Evolutionary conservation across 2,113 vertebrate genomes (phyloP).

Genomic region (Phalacrocorax aristotelis): DNA sequence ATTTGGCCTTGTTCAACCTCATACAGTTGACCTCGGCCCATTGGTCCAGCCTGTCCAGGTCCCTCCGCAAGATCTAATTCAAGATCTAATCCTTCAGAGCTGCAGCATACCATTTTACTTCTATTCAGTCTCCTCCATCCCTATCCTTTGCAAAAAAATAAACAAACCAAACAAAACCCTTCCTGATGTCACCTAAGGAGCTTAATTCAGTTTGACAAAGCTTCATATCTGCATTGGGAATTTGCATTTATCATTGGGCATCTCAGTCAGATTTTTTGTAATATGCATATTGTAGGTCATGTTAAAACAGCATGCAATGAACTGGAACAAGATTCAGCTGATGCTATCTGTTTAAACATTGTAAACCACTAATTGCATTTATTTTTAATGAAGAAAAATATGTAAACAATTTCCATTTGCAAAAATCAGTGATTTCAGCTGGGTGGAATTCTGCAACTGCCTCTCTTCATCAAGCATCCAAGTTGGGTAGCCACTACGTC

Average conservation of each 20-base stretch:
- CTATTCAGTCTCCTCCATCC: neutral
- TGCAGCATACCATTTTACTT: neutral
- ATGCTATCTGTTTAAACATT: neutral
- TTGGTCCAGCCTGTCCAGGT: too few relatives aligned
- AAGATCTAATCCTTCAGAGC: neutral
- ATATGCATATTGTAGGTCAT: neutral
- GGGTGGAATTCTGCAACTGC: conserved; percentile 37
- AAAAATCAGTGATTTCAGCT: conserved; percentile 49
- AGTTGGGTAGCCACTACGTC: neutral
- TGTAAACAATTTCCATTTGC: neutral
- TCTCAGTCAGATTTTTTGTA: neutral
- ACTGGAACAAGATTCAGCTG: neutral
- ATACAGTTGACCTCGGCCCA: too few relatives aligned
- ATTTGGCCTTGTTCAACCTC: too few relatives aligned
- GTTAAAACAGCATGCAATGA: neutral
- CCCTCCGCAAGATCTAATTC: neutral
- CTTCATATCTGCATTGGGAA: neutral
- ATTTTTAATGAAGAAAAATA: neutral
- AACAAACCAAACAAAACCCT: neutral
- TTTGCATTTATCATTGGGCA: neutral
- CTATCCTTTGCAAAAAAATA: neutral
- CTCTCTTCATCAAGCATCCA: conserved; percentile 12
- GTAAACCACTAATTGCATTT: conserved; percentile 16
- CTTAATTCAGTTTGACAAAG: neutral
- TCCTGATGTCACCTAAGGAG: neutral